A percentile compares a stretch with the other conserved stretches of the same genome.
Conservation (phyloP, 1,140 invertebrate species). For the Heliconius eleuchia region DNA sequence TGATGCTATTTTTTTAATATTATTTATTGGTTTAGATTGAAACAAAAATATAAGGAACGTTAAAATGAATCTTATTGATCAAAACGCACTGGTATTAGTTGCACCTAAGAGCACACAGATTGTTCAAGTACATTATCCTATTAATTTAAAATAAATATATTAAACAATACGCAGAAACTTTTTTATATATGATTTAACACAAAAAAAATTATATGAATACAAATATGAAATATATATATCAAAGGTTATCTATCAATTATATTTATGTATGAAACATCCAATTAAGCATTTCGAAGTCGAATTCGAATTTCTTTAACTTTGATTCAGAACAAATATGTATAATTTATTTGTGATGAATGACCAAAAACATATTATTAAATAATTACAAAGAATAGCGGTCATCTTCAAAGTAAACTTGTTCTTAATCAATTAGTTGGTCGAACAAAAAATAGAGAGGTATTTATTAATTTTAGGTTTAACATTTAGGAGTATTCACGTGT, state of each 20-base stretch:
- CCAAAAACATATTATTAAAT: slow-evolving; percentile 10
- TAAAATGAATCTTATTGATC: too few species aligned
- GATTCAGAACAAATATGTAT: slow-evolving; percentile 1
- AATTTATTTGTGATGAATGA: slow-evolving; percentile 23
- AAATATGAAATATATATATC: too few species aligned
- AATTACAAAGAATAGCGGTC: slow-evolving; percentile 2
- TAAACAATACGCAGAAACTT: too few species aligned
- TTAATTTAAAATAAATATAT: too few species aligned
- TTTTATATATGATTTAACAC: too few species aligned
- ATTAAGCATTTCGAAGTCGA: not conserved
- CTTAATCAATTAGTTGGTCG: not conserved
- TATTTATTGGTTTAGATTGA: too few species aligned
- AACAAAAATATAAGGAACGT: too few species aligned
- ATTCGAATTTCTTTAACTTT: not conserved
- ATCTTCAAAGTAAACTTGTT: slow-evolving; percentile 12
- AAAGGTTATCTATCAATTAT: not conserved
- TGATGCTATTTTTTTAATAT: too few species aligned
- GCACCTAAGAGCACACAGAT: too few species aligned
- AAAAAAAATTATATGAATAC: not conserved
- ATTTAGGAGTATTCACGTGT: not conserved
- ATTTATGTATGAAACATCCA: not conserved
- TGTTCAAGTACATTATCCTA: too few species aligned
- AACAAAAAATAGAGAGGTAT: not conserved
- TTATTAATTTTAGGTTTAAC: not conserved
- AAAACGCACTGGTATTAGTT: too few species aligned